phyloP scores from a whole-genome alignment of 2,888 invertebrate species.

The Xanthostigma xanthostigma region DNA sequence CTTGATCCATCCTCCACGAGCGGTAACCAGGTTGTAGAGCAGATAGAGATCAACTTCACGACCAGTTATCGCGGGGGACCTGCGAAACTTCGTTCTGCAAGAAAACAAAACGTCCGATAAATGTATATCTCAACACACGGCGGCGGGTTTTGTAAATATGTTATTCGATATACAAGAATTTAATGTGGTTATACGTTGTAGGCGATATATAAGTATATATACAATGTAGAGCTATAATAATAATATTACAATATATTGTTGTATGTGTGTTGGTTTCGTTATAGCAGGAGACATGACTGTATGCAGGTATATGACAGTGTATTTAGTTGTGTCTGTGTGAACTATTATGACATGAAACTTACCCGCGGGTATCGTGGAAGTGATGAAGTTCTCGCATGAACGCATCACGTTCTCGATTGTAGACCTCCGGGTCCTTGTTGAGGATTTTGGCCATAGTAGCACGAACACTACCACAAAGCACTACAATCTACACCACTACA shows the following conservation, averaged over 20 bases:
- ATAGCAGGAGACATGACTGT: too few relatives aligned
- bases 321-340: neutral
- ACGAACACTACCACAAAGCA: constrained; percentile 6
- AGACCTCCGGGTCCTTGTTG: constrained; percentile 56
- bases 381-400: constrained; percentile 76
- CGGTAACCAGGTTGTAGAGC: constrained; percentile 82
- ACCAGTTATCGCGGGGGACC: constrained; percentile 64
- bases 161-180: neutral
- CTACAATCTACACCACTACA: constrained; percentile 21
- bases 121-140: neutral
- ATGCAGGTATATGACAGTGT: too few relatives aligned
- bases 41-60: constrained; percentile 82
- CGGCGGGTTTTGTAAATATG: neutral
- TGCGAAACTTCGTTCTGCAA: constrained; percentile 46
- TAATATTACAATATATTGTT: too few relatives aligned
- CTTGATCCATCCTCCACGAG: constrained; percentile 89
- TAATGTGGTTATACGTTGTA: neutral
- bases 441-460: constrained; percentile 44
- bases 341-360: constrained; percentile 30
- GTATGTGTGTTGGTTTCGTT: too few relatives aligned
- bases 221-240: too few relatives aligned
- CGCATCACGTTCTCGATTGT: constrained; percentile 60
- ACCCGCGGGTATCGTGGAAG: constrained; percentile 88
- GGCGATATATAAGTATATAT: too few relatives aligned
- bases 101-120: constrained; percentile 6